A percentile compares a stretch with the other conserved stretches of the same genome.
Evolutionary conservation across 2,113 vertebrate species (phyloP).

Genomic region (Campylomormyrus tamandua): DNA sequence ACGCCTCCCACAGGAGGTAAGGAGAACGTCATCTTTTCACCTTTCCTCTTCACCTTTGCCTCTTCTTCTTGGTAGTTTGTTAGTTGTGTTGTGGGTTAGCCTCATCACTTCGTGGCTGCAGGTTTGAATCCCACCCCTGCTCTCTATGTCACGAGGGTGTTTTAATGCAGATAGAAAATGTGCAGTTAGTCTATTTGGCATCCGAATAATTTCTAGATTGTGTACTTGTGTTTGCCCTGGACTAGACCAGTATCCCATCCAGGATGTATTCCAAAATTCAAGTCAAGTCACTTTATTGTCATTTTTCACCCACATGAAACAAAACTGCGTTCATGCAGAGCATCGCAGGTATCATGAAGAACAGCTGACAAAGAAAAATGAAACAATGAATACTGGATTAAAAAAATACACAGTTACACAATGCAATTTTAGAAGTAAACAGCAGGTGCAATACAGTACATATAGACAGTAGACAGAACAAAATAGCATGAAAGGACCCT

Average conservation of each 20-base stretch:
- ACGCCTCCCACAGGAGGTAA: slow-evolving; percentile 95
- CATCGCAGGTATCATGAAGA: not conserved
- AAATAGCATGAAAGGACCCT: not conserved
- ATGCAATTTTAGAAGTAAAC: not conserved
- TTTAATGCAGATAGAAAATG: not conserved
- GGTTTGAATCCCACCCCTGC: not conserved
- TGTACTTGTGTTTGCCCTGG: not conserved
- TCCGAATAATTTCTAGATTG: not conserved
- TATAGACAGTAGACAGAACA: not conserved
- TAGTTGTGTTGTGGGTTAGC: not conserved
- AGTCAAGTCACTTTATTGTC: not conserved
- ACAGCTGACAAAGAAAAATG: not conserved
- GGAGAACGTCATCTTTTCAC: not conserved
- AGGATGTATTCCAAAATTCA: not conserved
- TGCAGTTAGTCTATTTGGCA: not conserved
- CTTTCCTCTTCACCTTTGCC: not conserved
- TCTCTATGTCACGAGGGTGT: not conserved
- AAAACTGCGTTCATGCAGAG: not conserved
- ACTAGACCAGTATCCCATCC: not conserved
- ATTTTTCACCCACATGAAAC: not conserved
- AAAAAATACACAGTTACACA: not conserved
- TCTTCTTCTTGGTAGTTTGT: not conserved
- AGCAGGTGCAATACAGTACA: not conserved
- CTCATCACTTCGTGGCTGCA: not conserved
- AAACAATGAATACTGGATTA: not conserved